These are phyloP conservation scores for Ophthalmolycus amberensis DNA, from an alignment of 2,113 vertebrate species.

Conservation along the genomic window DNA sequence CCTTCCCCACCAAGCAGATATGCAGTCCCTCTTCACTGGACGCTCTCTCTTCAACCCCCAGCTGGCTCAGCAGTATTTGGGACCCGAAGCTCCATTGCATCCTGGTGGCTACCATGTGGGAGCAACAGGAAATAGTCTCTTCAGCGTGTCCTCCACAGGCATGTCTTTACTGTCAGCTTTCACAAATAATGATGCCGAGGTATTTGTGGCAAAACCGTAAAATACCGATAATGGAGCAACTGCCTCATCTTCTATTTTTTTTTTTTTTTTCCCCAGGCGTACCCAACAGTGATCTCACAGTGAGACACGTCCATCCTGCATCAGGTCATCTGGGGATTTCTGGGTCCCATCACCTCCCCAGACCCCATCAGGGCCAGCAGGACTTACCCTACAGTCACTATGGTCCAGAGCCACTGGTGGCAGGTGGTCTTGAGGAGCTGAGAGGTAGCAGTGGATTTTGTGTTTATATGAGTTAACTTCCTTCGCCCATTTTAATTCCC, in stretches of 20 bases:
- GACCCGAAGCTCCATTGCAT: slow-evolving; percentile 73
- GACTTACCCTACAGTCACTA: slow-evolving; percentile 76
- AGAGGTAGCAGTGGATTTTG: slow-evolving; percentile 76
- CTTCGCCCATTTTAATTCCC: not conserved
- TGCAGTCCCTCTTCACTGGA: slow-evolving; percentile 78
- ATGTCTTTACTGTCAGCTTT: slow-evolving; percentile 13
- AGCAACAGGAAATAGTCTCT: slow-evolving; percentile 71
- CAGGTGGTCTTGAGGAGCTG: slow-evolving; percentile 76
- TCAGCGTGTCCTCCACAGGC: slow-evolving; percentile 71
- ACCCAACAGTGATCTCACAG: slow-evolving; percentile 59
- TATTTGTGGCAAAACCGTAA: not conserved
- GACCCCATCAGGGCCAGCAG: slow-evolving; percentile 72
- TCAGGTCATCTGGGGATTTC: slow-evolving; percentile 72
- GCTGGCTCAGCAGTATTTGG: slow-evolving; percentile 84
- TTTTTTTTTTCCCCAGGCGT: slow-evolving; percentile 47
- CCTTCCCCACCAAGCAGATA: slow-evolving; percentile 60
- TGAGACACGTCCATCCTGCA: slow-evolving; percentile 73
- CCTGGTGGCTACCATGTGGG: slow-evolving; percentile 73
- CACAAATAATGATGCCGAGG: not conserved
- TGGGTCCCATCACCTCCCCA: slow-evolving; percentile 68
- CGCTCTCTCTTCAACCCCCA: slow-evolving; percentile 76
- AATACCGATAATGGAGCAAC: not conserved
- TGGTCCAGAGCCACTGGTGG: slow-evolving; percentile 74
- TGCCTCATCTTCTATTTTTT: not conserved
- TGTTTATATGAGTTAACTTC: not conserved